phyloP scores from a whole-genome alignment of 1,140 invertebrate genomes.

The Anoplophora glabripennis region DNA sequence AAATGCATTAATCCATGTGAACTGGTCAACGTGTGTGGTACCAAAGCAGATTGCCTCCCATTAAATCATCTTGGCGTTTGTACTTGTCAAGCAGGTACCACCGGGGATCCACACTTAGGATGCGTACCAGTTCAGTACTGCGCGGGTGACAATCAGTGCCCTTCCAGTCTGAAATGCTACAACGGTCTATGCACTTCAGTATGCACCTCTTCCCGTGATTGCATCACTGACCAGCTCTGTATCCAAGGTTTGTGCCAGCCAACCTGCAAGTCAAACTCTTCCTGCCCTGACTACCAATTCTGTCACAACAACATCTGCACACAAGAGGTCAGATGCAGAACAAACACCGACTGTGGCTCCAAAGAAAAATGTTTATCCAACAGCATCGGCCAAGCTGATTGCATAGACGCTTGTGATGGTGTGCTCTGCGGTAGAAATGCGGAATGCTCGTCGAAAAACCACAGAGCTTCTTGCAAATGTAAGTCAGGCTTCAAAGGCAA shows the following conservation, averaged over 20 bases:
- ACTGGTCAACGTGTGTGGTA: constrained; percentile 76
- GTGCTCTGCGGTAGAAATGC: constrained; percentile 79
- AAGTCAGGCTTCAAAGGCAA: constrained; percentile 76
- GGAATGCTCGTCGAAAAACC: constrained; percentile 67
- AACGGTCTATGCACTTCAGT: constrained; percentile 75
- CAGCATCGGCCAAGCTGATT: constrained; percentile 67
- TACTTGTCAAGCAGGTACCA: constrained; percentile 74
- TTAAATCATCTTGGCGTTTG: constrained; percentile 76
- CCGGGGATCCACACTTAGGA: constrained; percentile 80
- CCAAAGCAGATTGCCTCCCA: constrained; percentile 69
- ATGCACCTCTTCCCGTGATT: constrained; percentile 75
- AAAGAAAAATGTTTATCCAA: constrained; percentile 69
- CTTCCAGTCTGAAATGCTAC: constrained; percentile 74
- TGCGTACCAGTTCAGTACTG: constrained; percentile 79
- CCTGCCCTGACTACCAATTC: constrained; percentile 77
- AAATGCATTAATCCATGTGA: constrained; percentile 79
- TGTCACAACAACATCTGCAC: constrained; percentile 80
- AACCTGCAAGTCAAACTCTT: constrained; percentile 72
- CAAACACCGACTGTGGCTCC: constrained; percentile 66
- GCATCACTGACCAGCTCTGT: constrained; percentile 76
- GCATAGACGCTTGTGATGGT: constrained; percentile 66
- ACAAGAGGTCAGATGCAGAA: constrained; percentile 71
- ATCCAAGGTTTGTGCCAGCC: constrained; percentile 74
- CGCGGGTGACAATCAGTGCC: constrained; percentile 71
- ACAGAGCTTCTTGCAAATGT: constrained; percentile 72